Base-by-base conservation (phyloP, 1,140 invertebrate genomes). In the Drosophila micromelanica region DNA sequence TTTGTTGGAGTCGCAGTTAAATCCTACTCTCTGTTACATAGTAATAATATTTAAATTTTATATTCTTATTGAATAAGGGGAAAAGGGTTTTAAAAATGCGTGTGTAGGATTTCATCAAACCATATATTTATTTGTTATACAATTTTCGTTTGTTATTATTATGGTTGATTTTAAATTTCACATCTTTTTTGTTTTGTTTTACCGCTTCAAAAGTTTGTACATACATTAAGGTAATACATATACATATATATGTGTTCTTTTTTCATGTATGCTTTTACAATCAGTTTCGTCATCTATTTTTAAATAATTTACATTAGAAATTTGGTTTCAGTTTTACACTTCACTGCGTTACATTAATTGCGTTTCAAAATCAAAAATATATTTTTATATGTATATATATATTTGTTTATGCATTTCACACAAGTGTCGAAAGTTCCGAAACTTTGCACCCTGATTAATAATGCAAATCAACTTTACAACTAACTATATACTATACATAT, bases 291-390 rank as follows among this genome's bases (percentile, higher is more conserved):
- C 61, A 65, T 71, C 64, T 61, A 78, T 49, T 46, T 46, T 68
- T 86, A 80, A 86, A 86, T 85, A 80, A 80, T 78, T 78, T 81
- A 85, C 78, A 86, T 81, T 75, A 73, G 68, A 85, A 81, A 86
- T 84, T 85, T 85, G 76, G 77, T 68, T 80, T 85, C 73, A 79
- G 59, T 85, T 80, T 68, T 60, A 72, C 60, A 69, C 62, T 71
- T 43, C 62, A 73, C 52, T 84, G 82, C 48, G 62, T 67, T 76
- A 75, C 67, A 68, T 65, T 35, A 61, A 64, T 81, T 81, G 73
- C 76, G 51, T 61, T 67, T 68, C 56, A 62, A 42, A 73, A 56
- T 69, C 40, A 64, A 67, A 63, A 48, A 78, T 78, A 77, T 78
- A 80, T 76, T 60, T 51, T 45, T 67, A 56, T 71, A 46, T 70